A percentile compares a stretch with the other conserved stretches of the same genome.
phyloP scores from a whole-genome alignment of 2,888 invertebrate genomes.

The Morinoia aosen region DNA sequence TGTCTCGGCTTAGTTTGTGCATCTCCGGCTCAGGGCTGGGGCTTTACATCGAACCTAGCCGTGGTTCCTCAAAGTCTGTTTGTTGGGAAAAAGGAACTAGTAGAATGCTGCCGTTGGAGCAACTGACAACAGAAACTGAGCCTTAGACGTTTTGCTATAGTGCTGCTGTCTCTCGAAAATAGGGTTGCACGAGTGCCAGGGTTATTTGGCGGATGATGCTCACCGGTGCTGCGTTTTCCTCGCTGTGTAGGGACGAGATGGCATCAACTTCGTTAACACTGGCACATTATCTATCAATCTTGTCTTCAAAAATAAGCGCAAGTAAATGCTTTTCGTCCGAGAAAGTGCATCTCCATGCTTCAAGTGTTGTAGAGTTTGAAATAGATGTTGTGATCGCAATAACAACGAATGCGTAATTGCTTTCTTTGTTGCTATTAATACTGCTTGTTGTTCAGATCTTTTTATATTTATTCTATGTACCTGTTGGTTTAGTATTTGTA shows the following conservation, averaged over 20 bases:
- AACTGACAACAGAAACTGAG: too few species aligned
- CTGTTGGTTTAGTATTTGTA: neutral
- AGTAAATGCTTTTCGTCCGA: too few species aligned
- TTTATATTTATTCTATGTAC: neutral
- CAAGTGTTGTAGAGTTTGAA: neutral
- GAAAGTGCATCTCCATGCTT: neutral
- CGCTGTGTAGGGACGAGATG: too few species aligned
- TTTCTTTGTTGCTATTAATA: neutral
- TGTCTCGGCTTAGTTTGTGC: neutral
- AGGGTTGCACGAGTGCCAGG: neutral
- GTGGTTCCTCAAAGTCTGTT: neutral
- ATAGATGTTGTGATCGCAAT: neutral
- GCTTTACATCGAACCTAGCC: neutral
- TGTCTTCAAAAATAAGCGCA: too few species aligned
- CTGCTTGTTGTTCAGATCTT: neutral
- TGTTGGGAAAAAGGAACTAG: neutral
- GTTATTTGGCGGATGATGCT: neutral
- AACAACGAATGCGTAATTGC: neutral
- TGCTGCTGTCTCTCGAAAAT: neutral
- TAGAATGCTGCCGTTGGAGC: too few species aligned
- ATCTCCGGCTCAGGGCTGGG: neutral
- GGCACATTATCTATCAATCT: too few species aligned
- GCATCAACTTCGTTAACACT: too few species aligned
- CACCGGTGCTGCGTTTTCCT: neutral
- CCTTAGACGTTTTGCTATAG: too few species aligned